A percentile compares a stretch with the other conserved stretches of the same genome.
These are phyloP conservation scores for Eumacrocentrus americanus DNA, from an alignment of 2,888 invertebrate species.

Conservation along the genomic window DNA sequence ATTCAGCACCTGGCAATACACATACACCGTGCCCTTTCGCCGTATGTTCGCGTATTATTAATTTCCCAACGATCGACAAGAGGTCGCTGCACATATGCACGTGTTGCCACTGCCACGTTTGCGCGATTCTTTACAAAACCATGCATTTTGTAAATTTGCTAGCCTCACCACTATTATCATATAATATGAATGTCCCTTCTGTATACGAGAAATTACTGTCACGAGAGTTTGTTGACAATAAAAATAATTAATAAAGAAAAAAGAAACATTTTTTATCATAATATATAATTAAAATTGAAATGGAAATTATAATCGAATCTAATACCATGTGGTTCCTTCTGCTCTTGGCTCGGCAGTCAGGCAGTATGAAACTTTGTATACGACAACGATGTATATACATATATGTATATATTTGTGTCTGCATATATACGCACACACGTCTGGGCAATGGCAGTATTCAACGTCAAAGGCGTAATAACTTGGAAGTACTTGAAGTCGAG, in stretches of 20 bases:
- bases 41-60: constrained; percentile 41
- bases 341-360: neutral
- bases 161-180: constrained; percentile 8
- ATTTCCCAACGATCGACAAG: constrained; percentile 39
- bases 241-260: neutral
- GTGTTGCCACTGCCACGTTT: constrained; percentile 21
- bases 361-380: constrained; percentile 9
- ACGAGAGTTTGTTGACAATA: neutral
- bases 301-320: constrained; percentile 24
- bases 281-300: neutral
- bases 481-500: constrained; percentile 39
- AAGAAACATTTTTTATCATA: neutral
- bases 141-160: constrained; percentile 5
- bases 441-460: constrained; percentile 42
- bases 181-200: neutral
- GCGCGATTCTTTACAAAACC: constrained; percentile 5
- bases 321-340: neutral
- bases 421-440: too few relatives aligned
- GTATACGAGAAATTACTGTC: neutral
- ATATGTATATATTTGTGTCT: constrained; percentile 2
- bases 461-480: constrained; percentile 51
- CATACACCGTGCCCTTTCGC: constrained; percentile 31
- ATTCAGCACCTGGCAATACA: constrained; percentile 6
- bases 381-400: neutral
- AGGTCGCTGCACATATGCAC: constrained; percentile 32